Conservation (phyloP, 2,888 invertebrate genomes). For the Thera britannica region DNA sequence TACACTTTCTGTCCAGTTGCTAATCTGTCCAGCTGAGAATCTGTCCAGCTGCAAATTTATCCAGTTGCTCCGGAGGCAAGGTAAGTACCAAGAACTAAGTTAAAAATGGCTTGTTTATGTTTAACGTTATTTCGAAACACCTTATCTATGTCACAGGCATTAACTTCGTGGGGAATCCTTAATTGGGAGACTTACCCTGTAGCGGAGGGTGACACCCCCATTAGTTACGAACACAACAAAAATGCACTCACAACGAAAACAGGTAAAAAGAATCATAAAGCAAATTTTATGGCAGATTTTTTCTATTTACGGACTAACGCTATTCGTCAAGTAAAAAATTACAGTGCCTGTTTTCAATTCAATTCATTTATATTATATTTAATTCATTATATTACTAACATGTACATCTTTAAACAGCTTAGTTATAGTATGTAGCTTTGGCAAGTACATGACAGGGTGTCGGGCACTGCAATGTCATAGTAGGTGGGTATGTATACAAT, state of each 20-base stretch:
- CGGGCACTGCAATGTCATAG: too few species aligned
- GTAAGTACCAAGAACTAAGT: neutral
- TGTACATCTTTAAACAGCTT: too few species aligned
- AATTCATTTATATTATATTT: too few species aligned
- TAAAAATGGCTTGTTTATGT: conserved; percentile 28
- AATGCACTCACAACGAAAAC: conserved; percentile 37
- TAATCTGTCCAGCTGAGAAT: too few species aligned
- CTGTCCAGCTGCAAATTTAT: too few species aligned
- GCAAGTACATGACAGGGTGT: too few species aligned
- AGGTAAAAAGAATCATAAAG: neutral
- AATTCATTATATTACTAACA: too few species aligned
- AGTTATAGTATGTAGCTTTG: too few species aligned
- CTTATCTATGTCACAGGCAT: conserved; percentile 50
- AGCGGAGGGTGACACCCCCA: conserved; percentile 37
- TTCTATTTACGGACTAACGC: neutral
- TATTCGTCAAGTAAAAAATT: too few species aligned
- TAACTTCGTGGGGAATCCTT: conserved; percentile 48
- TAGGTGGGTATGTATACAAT: too few species aligned
- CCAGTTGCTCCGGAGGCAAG: neutral
- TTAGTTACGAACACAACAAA: conserved; percentile 27
- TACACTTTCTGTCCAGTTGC: too few species aligned
- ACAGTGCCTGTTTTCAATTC: too few species aligned
- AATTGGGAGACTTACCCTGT: conserved; percentile 52
- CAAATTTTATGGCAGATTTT: neutral
- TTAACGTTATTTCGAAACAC: conserved; percentile 43